Base-by-base conservation (phyloP, 2,113 vertebrate species). In the Corythornis vintsioides region DNA sequence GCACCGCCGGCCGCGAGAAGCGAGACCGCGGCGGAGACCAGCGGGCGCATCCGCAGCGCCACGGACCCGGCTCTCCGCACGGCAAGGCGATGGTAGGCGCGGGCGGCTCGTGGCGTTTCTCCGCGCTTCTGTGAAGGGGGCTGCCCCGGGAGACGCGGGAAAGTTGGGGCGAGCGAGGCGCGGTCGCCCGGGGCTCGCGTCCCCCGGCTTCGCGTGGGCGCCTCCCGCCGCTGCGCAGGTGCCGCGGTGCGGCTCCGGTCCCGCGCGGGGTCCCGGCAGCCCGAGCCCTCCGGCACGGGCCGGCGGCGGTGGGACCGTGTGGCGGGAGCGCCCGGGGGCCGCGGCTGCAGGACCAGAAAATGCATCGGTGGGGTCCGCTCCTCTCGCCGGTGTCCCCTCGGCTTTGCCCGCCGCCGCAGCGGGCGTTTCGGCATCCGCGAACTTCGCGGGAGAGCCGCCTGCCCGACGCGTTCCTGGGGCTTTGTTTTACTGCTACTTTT, bases 1-100 rank as follows among this genome's bases (percentile, higher is more conserved):
- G 96, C 94, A 97, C 94, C 72, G 96, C 59, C 89, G 86, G 96
- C 95, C 96, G 97, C 57, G 98, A 97, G 95, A 98, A 98, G 85
- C 95, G 94, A 86, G 96, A 95, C 82, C 86, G 89, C 77, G 96
- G 90, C 92, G 87, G 86, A 92, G 97, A 94, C 71, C 95, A 93
- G 97, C 97, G 70, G 93, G 97, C 93, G 96, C 97, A 89, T 92
- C 97, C 52, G 94, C 97, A 96, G 96, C 97, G 35, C 92, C 97
- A 97, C 93, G 95, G 90, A 84, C 78, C 98, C 97, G 95, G 29
- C 35, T 98, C 97, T 94, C 96, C 97, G 93, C 94, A 96, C 86
- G 86, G 94, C 88, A 93, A 92, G 66, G 92, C 96, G 59, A 92
- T 89, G 97, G 97, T 97, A 97, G 94, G 97, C 80, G 88, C 47